phyloP scores from a whole-genome alignment of 2,113 vertebrate species.

The Daubentonia madagascariensis region DNA sequence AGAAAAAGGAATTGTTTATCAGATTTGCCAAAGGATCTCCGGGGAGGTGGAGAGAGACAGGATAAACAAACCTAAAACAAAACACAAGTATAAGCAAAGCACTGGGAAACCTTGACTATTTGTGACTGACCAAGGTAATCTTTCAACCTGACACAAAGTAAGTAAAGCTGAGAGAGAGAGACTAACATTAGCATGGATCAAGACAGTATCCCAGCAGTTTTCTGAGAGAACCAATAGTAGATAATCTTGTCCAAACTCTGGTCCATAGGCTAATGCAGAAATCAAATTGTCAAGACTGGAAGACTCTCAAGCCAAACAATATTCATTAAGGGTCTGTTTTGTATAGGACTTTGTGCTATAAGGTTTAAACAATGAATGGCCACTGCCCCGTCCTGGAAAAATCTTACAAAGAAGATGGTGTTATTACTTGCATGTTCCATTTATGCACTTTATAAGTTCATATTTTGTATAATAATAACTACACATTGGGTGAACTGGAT shows the following conservation, averaged over 20 bases:
- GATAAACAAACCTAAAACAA: conserved; percentile 76
- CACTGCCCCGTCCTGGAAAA: not conserved
- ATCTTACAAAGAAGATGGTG: not conserved
- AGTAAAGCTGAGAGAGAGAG: not conserved
- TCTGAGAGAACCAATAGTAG: conserved; percentile 26
- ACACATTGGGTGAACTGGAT: not conserved
- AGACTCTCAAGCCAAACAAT: not conserved
- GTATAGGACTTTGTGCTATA: not conserved
- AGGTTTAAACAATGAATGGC: not conserved
- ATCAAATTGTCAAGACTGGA: conserved; percentile 54
- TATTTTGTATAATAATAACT: not conserved
- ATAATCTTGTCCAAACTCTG: not conserved
- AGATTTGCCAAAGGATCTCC: conserved; percentile 77
- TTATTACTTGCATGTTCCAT: not conserved
- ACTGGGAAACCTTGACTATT: conserved; percentile 34
- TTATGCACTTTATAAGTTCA: not conserved
- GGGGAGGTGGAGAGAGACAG: conserved; percentile 70
- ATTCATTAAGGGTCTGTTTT: not conserved
- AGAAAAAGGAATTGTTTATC: conserved; percentile 83
- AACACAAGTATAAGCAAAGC: conserved; percentile 61
- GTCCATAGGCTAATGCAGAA: conserved; percentile 46
- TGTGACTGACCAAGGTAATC: conserved; percentile 44
- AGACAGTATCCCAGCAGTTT: conserved; percentile 33
- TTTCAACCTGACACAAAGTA: conserved; percentile 24
- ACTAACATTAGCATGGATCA: not conserved